Base-by-base conservation (phyloP, 2,797 vertebrate genomes). In the Coendou prehensilis region DNA sequence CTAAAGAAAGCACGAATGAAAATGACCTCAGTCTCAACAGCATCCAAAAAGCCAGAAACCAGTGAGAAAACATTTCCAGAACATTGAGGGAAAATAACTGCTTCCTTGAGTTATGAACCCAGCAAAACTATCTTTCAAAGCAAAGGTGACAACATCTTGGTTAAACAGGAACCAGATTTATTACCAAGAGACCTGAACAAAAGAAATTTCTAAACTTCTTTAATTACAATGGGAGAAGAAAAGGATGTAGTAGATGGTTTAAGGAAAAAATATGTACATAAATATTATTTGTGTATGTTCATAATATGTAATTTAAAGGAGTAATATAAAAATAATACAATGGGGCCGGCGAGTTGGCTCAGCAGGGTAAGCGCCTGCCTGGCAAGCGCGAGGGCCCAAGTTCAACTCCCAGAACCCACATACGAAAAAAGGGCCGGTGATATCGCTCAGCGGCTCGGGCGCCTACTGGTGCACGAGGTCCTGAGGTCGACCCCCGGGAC, bases 131-230 rank as follows among this genome's bases (percentile, higher is more conserved):
- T 41, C 17, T 73, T 73, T 67, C 30, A 15, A 45, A 73, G 45
- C 69, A 45, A 73, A 73, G 18, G 22, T 23, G 22, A 73, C 71
- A 73, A 33, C 23, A 73, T 41, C 22, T 41, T 41, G 45, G 22
- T 69, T 82, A 90, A 90, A 75, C n/a, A 93, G 69, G 50, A 93
- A 64, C 45, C 73, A 50, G 69, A 28, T 52, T 63, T 86, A 52
- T 47, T 69, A 75, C 28, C 45, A 45, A 61, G 20, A 78, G 20
- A 86, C 37, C 20, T 33, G 2, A 54, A 57, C 41, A 73, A 90
- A 87, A 89, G 69, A 28, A 90, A 76, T 26, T 57, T 87, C 37
- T 79, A 59, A 90, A 79, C 20, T 57, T 81, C n/a, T 41, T 41
- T 11, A 54, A 54, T 30, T 59, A 41, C 45, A 41, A 41, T 54